A percentile compares a stretch with the other conserved stretches of the same genome.
phyloP scores from a whole-genome alignment of 2,888 invertebrate species.

The Drosophila hamatofila region DNA sequence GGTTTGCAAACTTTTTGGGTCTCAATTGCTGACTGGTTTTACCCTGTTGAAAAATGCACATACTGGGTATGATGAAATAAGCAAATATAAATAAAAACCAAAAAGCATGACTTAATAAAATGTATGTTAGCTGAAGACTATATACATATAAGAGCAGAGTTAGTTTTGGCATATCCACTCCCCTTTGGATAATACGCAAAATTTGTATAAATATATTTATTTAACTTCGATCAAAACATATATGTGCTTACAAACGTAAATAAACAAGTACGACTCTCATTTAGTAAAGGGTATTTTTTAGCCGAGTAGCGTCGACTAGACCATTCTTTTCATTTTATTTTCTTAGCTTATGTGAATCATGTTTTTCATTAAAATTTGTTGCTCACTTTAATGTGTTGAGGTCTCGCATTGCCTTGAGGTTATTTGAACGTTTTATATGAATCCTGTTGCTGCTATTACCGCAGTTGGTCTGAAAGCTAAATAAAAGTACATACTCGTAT shows the following conservation, averaged over 20 bases:
- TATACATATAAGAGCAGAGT: not conserved
- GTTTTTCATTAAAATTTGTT: slow-evolving; percentile 63
- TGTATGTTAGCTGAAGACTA: too few relatives aligned
- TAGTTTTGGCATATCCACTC: too few relatives aligned
- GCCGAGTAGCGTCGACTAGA: too few relatives aligned
- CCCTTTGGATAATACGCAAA: too few relatives aligned
- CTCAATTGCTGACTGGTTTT: slow-evolving; percentile 14
- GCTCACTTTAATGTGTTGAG: slow-evolving; percentile 61
- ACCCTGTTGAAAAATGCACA: not conserved
- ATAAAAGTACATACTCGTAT: slow-evolving; percentile 34
- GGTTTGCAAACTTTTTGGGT: not conserved
- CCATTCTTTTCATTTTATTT: slow-evolving; percentile 3
- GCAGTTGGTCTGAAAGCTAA: slow-evolving; percentile 22
- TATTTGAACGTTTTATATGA: slow-evolving; percentile 56
- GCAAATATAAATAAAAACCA: not conserved
- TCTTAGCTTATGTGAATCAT: slow-evolving; percentile 23
- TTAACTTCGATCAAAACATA: too few relatives aligned
- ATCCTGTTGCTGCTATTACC: slow-evolving; percentile 18
- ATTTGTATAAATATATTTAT: too few relatives aligned
- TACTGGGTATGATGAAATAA: not conserved
- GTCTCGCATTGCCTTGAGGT: slow-evolving; percentile 46
- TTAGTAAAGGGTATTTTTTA: not conserved
- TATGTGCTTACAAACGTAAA: too few relatives aligned
- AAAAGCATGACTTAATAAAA: not conserved
- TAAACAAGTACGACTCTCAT: too few relatives aligned